Conservation (phyloP, 2,113 vertebrate species). For the Thamnaconus septentrionalis region DNA sequence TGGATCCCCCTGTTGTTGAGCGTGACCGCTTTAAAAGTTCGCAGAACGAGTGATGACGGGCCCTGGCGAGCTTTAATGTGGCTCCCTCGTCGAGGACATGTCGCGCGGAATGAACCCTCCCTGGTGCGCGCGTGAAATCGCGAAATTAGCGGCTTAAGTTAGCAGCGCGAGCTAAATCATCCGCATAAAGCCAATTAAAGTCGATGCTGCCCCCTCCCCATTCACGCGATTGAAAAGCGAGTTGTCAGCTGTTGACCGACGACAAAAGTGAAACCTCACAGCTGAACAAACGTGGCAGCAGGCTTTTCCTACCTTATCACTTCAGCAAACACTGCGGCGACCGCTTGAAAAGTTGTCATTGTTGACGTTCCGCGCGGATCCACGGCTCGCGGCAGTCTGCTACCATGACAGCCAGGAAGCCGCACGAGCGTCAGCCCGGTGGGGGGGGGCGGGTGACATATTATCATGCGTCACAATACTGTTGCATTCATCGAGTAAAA, state of each 20-base stretch:
- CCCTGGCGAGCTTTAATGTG: not conserved
- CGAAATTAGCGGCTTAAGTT: conserved; percentile 25
- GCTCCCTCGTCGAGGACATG: not conserved
- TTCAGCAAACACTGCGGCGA: too few relatives aligned
- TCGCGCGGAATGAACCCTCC: not conserved
- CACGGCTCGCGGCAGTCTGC: not conserved
- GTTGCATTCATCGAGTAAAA: too few relatives aligned
- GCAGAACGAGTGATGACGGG: not conserved
- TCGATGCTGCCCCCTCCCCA: not conserved
- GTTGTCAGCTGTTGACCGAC: not conserved
- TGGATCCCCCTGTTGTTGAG: conserved; percentile 9
- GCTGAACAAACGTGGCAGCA: too few relatives aligned
- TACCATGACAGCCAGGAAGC: conserved; percentile 39
- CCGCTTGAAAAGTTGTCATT: not conserved
- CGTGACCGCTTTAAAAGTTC: not conserved
- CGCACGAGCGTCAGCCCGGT: too few relatives aligned
- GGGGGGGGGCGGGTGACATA: too few relatives aligned
- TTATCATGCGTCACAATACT: too few relatives aligned
- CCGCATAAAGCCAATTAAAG: conserved; percentile 7
- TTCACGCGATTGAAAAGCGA: not conserved
- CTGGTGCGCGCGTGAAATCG: not conserved
- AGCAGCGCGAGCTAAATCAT: conserved; percentile 11
- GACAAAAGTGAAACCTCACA: too few relatives aligned
- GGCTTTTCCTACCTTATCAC: too few relatives aligned
- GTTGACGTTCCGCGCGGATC: not conserved